Evolutionary conservation across 2,888 invertebrate genomes (phyloP).

Genomic region (Hyppa rectilinea): DNA sequence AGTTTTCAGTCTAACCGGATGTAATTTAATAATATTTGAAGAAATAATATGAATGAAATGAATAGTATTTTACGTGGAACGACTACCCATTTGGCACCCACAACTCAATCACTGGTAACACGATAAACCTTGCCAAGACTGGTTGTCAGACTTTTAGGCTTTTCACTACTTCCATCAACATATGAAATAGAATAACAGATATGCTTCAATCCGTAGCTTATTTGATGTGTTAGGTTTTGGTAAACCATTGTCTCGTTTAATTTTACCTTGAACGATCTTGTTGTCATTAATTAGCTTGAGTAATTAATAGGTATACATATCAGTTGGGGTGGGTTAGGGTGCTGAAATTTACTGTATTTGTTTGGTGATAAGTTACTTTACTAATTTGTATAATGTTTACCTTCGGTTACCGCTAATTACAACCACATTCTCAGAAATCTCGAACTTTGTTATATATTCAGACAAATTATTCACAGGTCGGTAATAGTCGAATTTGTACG

Average conservation of each 20-base stretch:
- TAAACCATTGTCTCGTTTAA: neutral
- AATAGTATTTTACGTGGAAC: neutral
- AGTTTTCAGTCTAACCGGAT: too few relatives aligned
- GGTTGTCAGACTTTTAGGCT: neutral
- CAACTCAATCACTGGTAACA: neutral
- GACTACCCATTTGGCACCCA: too few relatives aligned
- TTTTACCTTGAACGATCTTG: conserved; percentile 15
- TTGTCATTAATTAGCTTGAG: conserved; percentile 24
- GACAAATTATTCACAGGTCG: neutral
- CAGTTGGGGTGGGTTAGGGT: conserved; percentile 14
- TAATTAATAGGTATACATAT: conserved; percentile 39
- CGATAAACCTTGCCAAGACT: neutral
- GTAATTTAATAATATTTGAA: too few relatives aligned
- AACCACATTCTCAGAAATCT: conserved; percentile 10
- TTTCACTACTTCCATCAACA: neutral
- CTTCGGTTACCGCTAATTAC: conserved; percentile 13
- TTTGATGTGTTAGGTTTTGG: neutral
- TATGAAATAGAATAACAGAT: neutral
- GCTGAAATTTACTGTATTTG: conserved; percentile 11
- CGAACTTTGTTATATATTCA: conserved; percentile 1
- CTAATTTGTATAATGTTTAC: conserved; percentile 29
- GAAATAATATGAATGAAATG: neutral
- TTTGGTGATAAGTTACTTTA: conserved; percentile 20
- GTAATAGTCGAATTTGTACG: neutral
- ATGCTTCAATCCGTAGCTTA: neutral